These are phyloP conservation scores for Calliopsis andreniformis DNA, from an alignment of 1,140 invertebrate genomes.

Conservation along the genomic window DNA sequence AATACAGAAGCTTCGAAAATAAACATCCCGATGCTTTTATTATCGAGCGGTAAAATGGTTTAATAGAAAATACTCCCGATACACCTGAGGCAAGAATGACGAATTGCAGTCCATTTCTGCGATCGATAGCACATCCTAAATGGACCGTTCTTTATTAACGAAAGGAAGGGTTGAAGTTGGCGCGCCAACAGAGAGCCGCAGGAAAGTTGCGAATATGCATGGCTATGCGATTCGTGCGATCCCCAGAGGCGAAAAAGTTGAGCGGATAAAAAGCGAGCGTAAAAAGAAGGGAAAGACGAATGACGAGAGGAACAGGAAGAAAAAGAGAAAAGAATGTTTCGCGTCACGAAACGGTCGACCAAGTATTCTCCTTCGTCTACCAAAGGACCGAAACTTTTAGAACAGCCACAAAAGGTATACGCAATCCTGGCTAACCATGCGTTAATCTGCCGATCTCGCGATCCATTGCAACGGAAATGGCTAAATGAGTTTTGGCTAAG, in stretches of 20 bases:
- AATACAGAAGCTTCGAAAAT: no score
- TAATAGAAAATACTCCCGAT: neutral
- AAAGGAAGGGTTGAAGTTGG: constrained; percentile 50
- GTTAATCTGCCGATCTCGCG: neutral
- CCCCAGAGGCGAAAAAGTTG: constrained; percentile 61
- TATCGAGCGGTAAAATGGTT: neutral
- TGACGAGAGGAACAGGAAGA: constrained; percentile 35
- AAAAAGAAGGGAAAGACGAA: constrained; percentile 50
- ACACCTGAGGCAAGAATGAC: constrained; percentile 1
- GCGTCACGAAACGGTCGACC: constrained; percentile 36
- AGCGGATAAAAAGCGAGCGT: constrained; percentile 49
- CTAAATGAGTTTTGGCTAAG: neutral
- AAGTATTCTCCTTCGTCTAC: constrained; percentile 64
- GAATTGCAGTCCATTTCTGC: constrained; percentile 53
- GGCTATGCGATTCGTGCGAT: constrained; percentile 58
- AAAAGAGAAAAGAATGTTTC: constrained; percentile 32
- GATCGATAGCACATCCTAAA: constrained; percentile 50
- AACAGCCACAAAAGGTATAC: constrained; percentile 42
- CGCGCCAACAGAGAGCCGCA: constrained; percentile 32
- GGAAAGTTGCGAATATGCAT: constrained; percentile 65
- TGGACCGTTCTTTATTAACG: constrained; percentile 60
- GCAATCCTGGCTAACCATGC: constrained; percentile 28
- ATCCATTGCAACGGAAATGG: neutral
- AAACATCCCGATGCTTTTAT: neutral
- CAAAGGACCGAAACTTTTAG: constrained; percentile 48